Base-by-base conservation (phyloP, 2,888 invertebrate genomes). In the Lysandra coridon region DNA sequence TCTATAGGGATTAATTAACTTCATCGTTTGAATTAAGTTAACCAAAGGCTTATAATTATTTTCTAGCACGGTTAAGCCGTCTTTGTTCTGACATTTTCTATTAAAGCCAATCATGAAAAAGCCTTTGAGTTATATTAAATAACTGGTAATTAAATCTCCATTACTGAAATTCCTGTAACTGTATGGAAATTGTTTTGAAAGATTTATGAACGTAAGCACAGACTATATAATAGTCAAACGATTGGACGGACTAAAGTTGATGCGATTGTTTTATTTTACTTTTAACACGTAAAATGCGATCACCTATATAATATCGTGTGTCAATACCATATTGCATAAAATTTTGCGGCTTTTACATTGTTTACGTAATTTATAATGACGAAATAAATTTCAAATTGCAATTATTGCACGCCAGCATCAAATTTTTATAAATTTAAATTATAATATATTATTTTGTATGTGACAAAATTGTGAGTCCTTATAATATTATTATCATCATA, bases 121-220 rank as follows among this genome's bases (percentile, higher is more conserved):
- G 30, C 23, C 23, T 64, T 23, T 33, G 64, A 30, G 64, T 64
- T 64, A 64, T 64, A 64, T 64, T 33, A 64, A 23, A 30, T 30
- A 64, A 30, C 30, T 64, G 12, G n/a, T 40, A 49, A 75, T 75
- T 75, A 44, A 17, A 23, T 49, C 4, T 23, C 44, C 23, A 75
- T 49, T 75, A 75, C 44, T 49, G 12, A 49, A 49, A 75, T 75
- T 69, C 33, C 33, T 23, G 75, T 75, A 75, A 49, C 44, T 49
- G 30, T 33, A 69, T 78, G 44, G 64, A 78, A 78, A 78, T 75
- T 75, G 75, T 23, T 75, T 75, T 44, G 44, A 44, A 75, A 23
- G 75, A 75, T 75, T 75, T 75, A 49, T 49, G 30, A 75, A 30
- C 12, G 23, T n/a, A 23, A 49, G 74, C 49, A 12, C 49, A 75